Evolutionary conservation across 1,140 invertebrate species (phyloP).

Genomic region (Anthonomus grandis): DNA sequence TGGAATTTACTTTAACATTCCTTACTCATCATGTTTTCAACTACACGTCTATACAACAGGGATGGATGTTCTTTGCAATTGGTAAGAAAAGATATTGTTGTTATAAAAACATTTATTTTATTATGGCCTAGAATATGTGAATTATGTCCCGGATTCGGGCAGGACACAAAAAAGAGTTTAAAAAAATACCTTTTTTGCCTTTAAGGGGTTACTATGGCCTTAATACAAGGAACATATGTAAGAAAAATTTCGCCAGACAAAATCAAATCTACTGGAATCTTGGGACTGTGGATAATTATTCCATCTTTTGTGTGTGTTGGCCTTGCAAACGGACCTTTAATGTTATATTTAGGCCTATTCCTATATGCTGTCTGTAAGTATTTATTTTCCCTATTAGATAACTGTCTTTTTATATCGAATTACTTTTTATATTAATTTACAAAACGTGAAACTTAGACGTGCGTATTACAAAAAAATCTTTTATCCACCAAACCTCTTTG

Average conservation of each 20-base stretch:
- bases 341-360: constrained; percentile 77
- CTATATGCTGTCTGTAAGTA: constrained; percentile 88
- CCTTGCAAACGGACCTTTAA: constrained; percentile 52
- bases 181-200: too few relatives aligned
- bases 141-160: too few relatives aligned
- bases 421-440: too few relatives aligned
- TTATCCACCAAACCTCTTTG: too few relatives aligned
- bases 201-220: constrained; percentile 84
- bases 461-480: too few relatives aligned
- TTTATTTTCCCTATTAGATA: constrained; percentile 5
- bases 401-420: constrained; percentile 4
- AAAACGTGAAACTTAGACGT: too few relatives aligned
- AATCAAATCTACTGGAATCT: constrained; percentile 69
- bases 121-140: too few relatives aligned
- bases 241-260: constrained; percentile 72
- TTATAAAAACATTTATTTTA: background rate
- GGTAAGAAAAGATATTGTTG: constrained; percentile 54
- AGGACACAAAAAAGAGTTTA: too few relatives aligned
- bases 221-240: constrained; percentile 88
- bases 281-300: constrained; percentile 82
- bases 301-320: constrained; percentile 88
- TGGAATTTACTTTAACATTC: constrained; percentile 98
- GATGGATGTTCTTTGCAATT: constrained; percentile 94
- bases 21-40: constrained; percentile 90
- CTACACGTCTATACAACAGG: constrained; percentile 94